Evolutionary conservation across 2,113 vertebrate species (phyloP).

Genomic region (Pollimyrus isidori): DNA sequence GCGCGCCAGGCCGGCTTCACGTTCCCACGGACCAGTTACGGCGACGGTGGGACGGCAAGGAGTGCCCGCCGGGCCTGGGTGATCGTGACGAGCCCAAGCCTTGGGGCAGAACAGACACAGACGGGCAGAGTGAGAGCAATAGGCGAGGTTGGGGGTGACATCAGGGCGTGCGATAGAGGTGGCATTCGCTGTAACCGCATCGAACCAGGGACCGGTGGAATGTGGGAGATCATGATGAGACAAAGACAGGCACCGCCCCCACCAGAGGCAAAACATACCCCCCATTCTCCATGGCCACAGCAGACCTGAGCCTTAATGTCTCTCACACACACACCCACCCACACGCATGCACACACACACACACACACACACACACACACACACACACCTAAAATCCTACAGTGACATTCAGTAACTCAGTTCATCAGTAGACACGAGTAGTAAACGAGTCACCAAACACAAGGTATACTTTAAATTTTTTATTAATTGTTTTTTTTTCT

Average conservation of each 20-base stretch:
- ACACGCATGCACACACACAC: slow-evolving; percentile 7
- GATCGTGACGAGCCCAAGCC: neutral
- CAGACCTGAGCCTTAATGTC: neutral
- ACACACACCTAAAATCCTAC: slow-evolving; percentile 12
- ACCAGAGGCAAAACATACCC: neutral
- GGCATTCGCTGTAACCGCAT: neutral
- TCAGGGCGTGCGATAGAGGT: neutral
- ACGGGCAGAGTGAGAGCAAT: neutral
- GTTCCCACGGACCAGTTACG: neutral
- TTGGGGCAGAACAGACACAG: slow-evolving; percentile 24
- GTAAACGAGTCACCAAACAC: slow-evolving; percentile 34
- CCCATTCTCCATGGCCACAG: neutral
- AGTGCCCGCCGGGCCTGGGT: neutral
- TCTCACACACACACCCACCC: neutral
- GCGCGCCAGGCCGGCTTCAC: neutral
- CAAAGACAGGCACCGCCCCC: neutral
- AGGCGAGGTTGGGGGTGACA: neutral
- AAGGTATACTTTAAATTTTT: slow-evolving; percentile 79
- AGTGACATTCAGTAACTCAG: neutral
- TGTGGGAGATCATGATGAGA: neutral
- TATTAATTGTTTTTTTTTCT: slow-evolving; percentile 75
- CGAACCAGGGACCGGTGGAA: neutral
- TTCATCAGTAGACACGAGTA: neutral
- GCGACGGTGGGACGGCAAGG: neutral
- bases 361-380: slow-evolving; percentile 22